Conservation (phyloP, 2,797 vertebrate species). For the Poecilia wingei region DNA sequence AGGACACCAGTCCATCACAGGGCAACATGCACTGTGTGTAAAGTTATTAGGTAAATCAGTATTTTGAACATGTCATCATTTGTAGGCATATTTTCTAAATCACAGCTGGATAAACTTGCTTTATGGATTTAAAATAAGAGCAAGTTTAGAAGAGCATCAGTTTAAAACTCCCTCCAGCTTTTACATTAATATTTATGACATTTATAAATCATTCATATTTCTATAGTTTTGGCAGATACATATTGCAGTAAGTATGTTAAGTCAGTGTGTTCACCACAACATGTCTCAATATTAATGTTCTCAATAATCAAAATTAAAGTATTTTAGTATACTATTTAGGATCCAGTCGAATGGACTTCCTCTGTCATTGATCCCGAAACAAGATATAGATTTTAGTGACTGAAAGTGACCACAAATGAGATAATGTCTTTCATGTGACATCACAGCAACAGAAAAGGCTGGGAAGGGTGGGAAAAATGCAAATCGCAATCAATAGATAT, state of each 20-base stretch:
- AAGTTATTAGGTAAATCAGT: too few species aligned
- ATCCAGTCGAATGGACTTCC: not conserved
- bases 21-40: not conserved
- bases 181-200: not conserved
- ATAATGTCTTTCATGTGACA: not conserved
- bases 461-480: not conserved
- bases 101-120: too few species aligned
- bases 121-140: too few species aligned
- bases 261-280: not conserved
- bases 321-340: not conserved
- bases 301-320: not conserved
- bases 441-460: not conserved
- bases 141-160: not conserved
- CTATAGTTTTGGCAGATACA: not conserved
- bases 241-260: not conserved
- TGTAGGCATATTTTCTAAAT: too few species aligned
- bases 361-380: not conserved
- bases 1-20: not conserved
- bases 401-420: not conserved
- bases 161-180: not conserved
- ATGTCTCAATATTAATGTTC: not conserved
- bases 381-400: not conserved
- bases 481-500: not conserved
- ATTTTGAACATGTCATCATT: too few species aligned
- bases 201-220: not conserved